A percentile compares a stretch with the other conserved stretches of the same genome.
These are phyloP conservation scores for Delia radicum DNA, from an alignment of 1,140 invertebrate genomes.

Conservation along the genomic window DNA sequence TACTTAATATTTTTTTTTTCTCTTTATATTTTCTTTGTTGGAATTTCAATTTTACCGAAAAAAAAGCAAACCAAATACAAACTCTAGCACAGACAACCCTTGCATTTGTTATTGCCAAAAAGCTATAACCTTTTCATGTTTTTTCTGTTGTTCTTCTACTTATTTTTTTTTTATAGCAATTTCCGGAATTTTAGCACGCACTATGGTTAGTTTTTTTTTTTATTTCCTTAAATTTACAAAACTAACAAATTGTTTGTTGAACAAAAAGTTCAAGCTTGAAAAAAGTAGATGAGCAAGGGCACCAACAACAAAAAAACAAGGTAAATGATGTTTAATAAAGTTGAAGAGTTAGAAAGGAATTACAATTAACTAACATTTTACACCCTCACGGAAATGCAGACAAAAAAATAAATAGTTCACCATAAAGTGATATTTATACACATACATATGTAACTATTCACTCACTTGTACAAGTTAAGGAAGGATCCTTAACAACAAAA, in stretches of 20 bases:
- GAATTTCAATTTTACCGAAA: not conserved
- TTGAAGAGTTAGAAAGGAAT: not conserved
- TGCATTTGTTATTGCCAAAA: not conserved
- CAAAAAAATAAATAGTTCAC: not conserved
- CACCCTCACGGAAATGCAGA: constrained; percentile 3
- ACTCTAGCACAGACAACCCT: not conserved
- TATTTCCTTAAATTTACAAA: constrained; percentile 11
- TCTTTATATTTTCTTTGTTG: not conserved
- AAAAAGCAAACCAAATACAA: not conserved
- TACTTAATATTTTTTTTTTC: constrained; percentile 9
- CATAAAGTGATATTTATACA: not conserved
- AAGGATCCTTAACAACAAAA: too few species aligned
- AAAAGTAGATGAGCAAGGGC: not conserved
- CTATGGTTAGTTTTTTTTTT: constrained; percentile 17
- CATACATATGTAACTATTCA: too few species aligned
- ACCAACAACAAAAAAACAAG: not conserved
- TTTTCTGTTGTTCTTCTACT: not conserved
- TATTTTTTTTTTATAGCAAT: not conserved
- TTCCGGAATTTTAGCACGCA: constrained; percentile 8
- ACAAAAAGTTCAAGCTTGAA: not conserved
- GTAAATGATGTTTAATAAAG: not conserved
- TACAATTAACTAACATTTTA: constrained; percentile 17
- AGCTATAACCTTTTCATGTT: not conserved
- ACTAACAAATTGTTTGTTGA: not conserved
- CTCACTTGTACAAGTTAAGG: not conserved